phyloP scores from a whole-genome alignment of 2,888 invertebrate species.

The Mycalesis mineus region DNA sequence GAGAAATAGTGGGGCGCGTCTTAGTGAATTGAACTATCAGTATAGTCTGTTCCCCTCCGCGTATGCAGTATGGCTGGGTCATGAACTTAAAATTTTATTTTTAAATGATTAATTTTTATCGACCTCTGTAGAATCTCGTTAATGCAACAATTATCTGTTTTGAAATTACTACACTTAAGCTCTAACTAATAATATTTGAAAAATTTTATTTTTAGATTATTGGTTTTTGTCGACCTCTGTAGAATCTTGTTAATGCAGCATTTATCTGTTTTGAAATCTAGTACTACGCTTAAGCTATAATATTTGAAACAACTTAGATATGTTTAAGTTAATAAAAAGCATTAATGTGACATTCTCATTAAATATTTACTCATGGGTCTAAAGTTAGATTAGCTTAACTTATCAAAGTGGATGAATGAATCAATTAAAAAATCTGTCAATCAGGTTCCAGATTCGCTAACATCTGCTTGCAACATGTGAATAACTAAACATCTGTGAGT shows the following conservation, averaged over 20 bases:
- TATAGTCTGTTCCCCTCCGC: constrained; percentile 1
- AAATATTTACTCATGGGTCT: no score
- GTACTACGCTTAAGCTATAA: background rate
- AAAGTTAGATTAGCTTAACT: no score
- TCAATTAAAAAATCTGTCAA: constrained; percentile 21
- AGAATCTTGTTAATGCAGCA: background rate
- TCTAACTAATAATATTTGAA: background rate
- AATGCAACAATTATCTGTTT: background rate
- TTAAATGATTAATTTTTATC: background rate
- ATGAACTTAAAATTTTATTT: constrained; percentile 7
- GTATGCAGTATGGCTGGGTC: background rate
- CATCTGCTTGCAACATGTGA: constrained; percentile 62
- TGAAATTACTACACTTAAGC: background rate
- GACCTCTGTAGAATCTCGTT: background rate
- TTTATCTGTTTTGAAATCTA: background rate
- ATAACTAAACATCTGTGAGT: constrained; percentile 60
- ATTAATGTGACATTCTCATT: no score
- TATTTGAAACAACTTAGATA: background rate
- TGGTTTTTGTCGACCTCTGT: background rate
- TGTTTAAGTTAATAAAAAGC: no score
- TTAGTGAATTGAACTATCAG: no score
- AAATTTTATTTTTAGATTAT: constrained; percentile 5
- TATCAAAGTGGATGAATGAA: no score
- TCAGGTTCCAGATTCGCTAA: constrained; percentile 47
- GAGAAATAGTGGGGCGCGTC: no score